These are phyloP conservation scores for Ptychadena robeensis DNA, from an alignment of 2,797 vertebrate species.

Conservation along the genomic window DNA sequence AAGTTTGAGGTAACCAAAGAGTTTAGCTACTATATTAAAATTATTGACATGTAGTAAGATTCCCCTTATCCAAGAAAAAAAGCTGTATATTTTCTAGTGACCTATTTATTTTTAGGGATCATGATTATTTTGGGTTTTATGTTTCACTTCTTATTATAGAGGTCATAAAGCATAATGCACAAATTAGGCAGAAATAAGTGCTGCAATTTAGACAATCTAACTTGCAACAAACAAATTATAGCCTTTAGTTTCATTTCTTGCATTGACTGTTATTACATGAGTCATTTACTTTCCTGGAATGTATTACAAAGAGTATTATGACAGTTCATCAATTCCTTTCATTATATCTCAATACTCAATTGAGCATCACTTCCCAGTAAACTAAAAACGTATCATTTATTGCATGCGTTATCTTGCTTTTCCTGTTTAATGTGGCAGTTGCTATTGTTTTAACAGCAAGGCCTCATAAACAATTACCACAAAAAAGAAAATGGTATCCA, in stretches of 20 bases:
- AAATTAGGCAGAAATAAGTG: not conserved
- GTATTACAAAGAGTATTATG: not conserved
- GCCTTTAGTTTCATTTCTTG: not conserved
- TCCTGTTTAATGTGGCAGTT: conserved; percentile 9
- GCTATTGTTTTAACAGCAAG: not conserved
- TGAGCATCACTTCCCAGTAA: conserved; percentile 19
- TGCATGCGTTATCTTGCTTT: no score
- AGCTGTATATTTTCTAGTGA: not conserved
- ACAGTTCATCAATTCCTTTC: conserved; percentile 16
- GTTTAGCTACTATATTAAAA: not conserved
- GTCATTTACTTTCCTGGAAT: conserved; percentile 13
- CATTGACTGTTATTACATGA: conserved; percentile 4
- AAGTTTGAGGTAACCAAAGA: no score
- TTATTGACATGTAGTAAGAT: not conserved
- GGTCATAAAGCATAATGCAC: not conserved
- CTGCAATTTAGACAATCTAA: not conserved
- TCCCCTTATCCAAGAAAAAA: no score
- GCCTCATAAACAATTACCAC: not conserved
- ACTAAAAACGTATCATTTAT: not conserved
- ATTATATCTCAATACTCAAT: conserved; percentile 18
- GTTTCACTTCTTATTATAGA: not conserved
- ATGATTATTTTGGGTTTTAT: not conserved
- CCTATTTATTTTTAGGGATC: not conserved
- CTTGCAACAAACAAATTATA: not conserved
- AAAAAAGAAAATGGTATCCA: not conserved